Base-by-base conservation (phyloP, 37 sponge, comb jelly and placozoan genomes). In the Beroe ovata region DNA sequence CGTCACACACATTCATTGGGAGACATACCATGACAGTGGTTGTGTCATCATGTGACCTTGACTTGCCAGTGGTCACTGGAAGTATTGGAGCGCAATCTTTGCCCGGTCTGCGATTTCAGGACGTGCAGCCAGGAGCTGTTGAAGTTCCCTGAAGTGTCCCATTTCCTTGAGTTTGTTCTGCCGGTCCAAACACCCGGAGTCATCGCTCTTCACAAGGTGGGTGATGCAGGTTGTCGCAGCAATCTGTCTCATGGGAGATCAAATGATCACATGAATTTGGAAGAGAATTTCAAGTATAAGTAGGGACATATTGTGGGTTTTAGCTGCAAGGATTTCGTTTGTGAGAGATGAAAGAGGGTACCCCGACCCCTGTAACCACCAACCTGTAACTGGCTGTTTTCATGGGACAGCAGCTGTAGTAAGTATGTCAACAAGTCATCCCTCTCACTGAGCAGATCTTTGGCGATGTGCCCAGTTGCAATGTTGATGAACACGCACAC, bases 71-170 rank as follows among this genome's bases (percentile, higher is more conserved):
- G 6, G 2, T 30, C 30, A 66, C 47, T 42, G 42, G 84, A 77
- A 77, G 84, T 77, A 77, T 54, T 77, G 84, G 16, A 77, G 84
- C 4, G 84, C 84, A 4, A 77, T 77, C 54, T 77, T 77, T 25
- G 84, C 84, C 41, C 84, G 16, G 54, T 77, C 84, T 0, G 84
- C 42, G 26, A 77, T 35, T 54, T 77, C 84, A 19, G 84, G 54
- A 32, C 84, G 42, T 3, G 84, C 84, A 32, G 39, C 42, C 28
- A 77, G 84, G 39, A 77, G 84, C 0, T 25, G 8, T 54, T 77
- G 84, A 18, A 77, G 54, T 54, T 77, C 54, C 28, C 21, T 37
- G 84, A 77, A 77, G 84, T 77, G 84, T 1, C 84, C 84, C 84
- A 77, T 77, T 23, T 42, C 54, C 84, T 42, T 39, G 42, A 77